Percentiles rank a stretch among this genome's conserved stretches.
Conservation (phyloP, 1,140 invertebrate genomes). For the Eueides isabella region DNA sequence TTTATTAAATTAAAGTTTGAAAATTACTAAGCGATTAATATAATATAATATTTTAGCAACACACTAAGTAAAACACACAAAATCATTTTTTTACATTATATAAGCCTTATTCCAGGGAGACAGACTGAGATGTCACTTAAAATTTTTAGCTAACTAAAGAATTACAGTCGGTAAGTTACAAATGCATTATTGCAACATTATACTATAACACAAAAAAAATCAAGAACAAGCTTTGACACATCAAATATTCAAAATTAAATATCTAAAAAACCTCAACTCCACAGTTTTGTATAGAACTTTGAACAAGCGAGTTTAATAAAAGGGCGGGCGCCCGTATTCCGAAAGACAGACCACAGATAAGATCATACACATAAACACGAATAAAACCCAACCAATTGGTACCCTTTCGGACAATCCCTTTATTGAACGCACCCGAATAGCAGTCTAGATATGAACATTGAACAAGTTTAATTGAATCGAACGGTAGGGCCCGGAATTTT, state of each 20-base stretch:
- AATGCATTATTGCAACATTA: too few relatives aligned
- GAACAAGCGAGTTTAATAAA: constrained; percentile 68
- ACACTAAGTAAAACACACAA: too few relatives aligned
- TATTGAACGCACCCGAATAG: constrained; percentile 55
- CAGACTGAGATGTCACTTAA: too few relatives aligned
- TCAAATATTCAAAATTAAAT: not conserved
- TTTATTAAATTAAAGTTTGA: too few relatives aligned
- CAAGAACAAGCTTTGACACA: too few relatives aligned
- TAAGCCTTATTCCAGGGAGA: too few relatives aligned
- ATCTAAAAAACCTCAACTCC: constrained; percentile 24
- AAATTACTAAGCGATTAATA: too few relatives aligned
- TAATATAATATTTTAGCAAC: too few relatives aligned
- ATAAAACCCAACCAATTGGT: constrained; percentile 70
- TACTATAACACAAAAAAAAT: too few relatives aligned
- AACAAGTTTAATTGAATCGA: constrained; percentile 72
- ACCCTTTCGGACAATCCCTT: constrained; percentile 65
- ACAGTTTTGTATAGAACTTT: constrained; percentile 47
- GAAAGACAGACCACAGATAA: constrained; percentile 69
- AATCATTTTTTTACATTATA: too few relatives aligned
- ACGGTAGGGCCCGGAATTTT: constrained; percentile 63
- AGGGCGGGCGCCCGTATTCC: constrained; percentile 65
- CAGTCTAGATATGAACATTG: constrained; percentile 58
- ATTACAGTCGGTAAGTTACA: too few relatives aligned
- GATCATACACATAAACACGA: constrained; percentile 73
- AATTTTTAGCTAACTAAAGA: too few relatives aligned